Evolutionary conservation across 1,140 invertebrate genomes (phyloP).

Genomic region (Planococcus citri): DNA sequence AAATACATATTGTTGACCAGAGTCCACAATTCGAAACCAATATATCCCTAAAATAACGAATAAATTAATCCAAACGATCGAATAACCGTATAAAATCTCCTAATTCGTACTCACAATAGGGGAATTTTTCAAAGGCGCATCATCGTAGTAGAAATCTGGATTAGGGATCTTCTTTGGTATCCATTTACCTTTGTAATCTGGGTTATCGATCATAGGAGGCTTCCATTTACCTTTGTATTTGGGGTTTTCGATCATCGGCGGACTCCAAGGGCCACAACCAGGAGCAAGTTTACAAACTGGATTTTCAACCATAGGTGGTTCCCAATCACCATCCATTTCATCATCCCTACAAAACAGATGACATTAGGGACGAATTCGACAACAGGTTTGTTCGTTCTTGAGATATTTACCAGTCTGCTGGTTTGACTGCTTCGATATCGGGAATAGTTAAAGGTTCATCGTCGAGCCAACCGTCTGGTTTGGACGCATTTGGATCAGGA

Average conservation of each 20-base stretch:
- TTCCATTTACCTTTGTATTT: conserved; percentile 87
- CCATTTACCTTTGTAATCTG: conserved; percentile 92
- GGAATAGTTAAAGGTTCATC: conserved; percentile 79
- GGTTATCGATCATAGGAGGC: conserved; percentile 80
- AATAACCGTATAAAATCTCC: background rate
- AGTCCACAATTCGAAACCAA: conserved; percentile 96
- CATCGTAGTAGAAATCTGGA: conserved; percentile 87
- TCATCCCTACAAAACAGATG: conserved; percentile 53
- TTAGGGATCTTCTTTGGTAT: conserved; percentile 72
- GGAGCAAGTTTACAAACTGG: conserved; percentile 68
- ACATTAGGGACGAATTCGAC: background rate
- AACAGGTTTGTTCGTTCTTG: no score
- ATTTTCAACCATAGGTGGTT: conserved; percentile 84
- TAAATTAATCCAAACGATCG: conserved; percentile 21
- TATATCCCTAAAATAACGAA: conserved; percentile 52
- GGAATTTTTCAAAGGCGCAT: conserved; percentile 79
- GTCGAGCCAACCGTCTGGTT: conserved; percentile 89
- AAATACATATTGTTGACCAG: conserved; percentile 90
- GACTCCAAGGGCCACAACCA: conserved; percentile 86
- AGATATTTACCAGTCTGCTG: conserved; percentile 65
- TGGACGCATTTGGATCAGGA: conserved; percentile 71
- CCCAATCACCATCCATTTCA: conserved; percentile 98
- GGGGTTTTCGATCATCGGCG: conserved; percentile 78
- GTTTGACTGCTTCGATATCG: conserved; percentile 76
- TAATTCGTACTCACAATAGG: conserved; percentile 59